Percentiles rank a stretch among this genome's conserved stretches.
Conservation (phyloP, 2,113 vertebrate species). For the Castor canadensis region DNA sequence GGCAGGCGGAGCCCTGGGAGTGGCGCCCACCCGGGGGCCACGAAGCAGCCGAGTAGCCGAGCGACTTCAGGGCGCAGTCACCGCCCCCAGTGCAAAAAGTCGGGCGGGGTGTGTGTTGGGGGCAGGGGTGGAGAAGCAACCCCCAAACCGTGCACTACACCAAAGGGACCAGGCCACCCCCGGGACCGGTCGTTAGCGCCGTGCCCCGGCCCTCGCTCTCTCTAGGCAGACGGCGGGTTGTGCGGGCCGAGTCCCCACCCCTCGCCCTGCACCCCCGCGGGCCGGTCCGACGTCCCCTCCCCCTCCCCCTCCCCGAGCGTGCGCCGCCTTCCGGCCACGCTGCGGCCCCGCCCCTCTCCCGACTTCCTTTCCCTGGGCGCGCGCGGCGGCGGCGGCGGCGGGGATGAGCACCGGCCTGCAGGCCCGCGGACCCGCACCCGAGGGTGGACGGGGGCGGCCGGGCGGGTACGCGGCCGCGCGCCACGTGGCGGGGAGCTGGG, state of each 20-base stretch:
- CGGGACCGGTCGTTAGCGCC: too few relatives aligned
- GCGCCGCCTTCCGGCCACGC: neutral
- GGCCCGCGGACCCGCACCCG: rapidly evolving
- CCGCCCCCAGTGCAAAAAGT: neutral
- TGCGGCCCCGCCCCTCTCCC: conserved; percentile 3
- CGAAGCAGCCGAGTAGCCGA: neutral
- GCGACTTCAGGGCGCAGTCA: rapidly evolving
- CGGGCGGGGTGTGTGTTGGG: too few relatives aligned
- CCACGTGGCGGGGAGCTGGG: neutral
- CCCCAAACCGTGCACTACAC: neutral
- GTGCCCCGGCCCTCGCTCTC: rapidly evolving
- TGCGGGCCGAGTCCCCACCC: rapidly evolving
- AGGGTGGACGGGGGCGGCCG: neutral
- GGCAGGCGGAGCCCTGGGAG: rapidly evolving
- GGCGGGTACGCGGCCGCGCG: neutral
- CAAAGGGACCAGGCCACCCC: neutral
- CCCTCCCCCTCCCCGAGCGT: neutral
- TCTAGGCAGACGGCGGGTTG: rapidly evolving
- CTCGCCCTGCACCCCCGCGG: rapidly evolving
- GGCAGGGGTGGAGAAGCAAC: too few relatives aligned
- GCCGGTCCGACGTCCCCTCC: neutral
- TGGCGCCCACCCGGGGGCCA: neutral
- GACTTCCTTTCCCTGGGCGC: neutral
- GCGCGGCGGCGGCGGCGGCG: neutral
- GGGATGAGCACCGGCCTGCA: rapidly evolving